phyloP scores from a whole-genome alignment of 2,797 vertebrate species.

The Sandelia bainsii region DNA sequence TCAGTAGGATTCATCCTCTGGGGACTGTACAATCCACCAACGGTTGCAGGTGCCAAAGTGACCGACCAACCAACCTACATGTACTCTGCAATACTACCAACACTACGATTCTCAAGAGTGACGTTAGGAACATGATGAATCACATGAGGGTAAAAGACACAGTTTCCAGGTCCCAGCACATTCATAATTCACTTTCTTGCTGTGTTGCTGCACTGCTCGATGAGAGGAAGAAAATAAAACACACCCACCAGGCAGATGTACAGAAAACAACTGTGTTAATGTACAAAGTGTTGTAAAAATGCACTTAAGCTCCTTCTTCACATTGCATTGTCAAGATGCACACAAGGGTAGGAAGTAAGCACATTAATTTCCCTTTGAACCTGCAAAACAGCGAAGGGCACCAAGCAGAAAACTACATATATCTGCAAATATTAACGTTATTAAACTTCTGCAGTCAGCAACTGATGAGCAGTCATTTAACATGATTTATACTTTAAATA shows the following conservation, averaged over 20 bases:
- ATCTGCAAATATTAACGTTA: constrained; percentile 15
- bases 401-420: background rate
- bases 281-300: background rate
- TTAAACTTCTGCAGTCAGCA: too few species aligned
- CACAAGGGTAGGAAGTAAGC: background rate
- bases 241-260: background rate
- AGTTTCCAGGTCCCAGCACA: constrained; percentile 40
- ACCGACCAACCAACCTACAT: background rate
- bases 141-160: constrained; percentile 37
- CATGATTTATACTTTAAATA: constrained; percentile 33
- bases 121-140: background rate
- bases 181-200: constrained; percentile 50
- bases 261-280: constrained; percentile 1
- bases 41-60: too few species aligned
- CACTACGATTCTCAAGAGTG: too few species aligned
- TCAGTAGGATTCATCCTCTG: too few species aligned
- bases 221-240: background rate
- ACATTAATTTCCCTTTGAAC: background rate
- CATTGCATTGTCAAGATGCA: background rate
- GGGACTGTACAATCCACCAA: too few species aligned
- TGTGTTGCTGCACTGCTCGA: constrained; percentile 17
- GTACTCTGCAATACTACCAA: background rate
- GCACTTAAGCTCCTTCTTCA: background rate
- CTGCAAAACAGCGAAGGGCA: background rate
- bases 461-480: too few species aligned